These are phyloP conservation scores for Danio albolineatus DNA, from an alignment of 2,797 vertebrate species.

Conservation along the genomic window DNA sequence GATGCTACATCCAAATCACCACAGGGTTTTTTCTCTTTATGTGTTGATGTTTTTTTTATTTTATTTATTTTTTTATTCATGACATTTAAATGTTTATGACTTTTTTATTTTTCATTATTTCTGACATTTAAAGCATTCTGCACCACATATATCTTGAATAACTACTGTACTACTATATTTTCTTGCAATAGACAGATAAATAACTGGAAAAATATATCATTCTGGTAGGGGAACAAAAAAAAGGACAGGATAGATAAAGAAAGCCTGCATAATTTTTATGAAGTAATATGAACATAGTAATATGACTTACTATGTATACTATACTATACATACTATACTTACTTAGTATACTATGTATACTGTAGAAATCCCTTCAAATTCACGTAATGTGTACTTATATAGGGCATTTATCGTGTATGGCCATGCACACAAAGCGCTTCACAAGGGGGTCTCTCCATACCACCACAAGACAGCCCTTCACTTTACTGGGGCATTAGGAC, in stretches of 20 bases:
- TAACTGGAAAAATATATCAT: not conserved
- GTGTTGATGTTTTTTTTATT: not conserved
- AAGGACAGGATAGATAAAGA: not conserved
- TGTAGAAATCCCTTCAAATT: not conserved
- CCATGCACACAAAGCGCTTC: too few relatives aligned
- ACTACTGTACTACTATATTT: not conserved
- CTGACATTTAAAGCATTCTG: constrained; percentile 25
- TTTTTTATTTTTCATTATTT: constrained; percentile 12
- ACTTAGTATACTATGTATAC: not conserved
- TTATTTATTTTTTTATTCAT: not conserved
- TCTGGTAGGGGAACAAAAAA: not conserved
- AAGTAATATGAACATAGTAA: not conserved
- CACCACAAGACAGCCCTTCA: too few relatives aligned
- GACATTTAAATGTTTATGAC: constrained; percentile 27
- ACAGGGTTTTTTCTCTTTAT: not conserved
- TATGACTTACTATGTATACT: not conserved
- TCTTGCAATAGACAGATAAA: not conserved
- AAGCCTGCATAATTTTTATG: not conserved
- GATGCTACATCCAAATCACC: not conserved
- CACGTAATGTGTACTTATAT: too few relatives aligned
- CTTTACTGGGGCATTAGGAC: too few relatives aligned
- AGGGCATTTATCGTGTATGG: too few relatives aligned
- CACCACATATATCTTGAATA: not conserved
- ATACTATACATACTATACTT: too few relatives aligned
- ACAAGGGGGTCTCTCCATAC: too few relatives aligned